These are phyloP conservation scores for Spondyliosoma cantharus DNA, from an alignment of 2,797 vertebrate species.

Conservation along the genomic window DNA sequence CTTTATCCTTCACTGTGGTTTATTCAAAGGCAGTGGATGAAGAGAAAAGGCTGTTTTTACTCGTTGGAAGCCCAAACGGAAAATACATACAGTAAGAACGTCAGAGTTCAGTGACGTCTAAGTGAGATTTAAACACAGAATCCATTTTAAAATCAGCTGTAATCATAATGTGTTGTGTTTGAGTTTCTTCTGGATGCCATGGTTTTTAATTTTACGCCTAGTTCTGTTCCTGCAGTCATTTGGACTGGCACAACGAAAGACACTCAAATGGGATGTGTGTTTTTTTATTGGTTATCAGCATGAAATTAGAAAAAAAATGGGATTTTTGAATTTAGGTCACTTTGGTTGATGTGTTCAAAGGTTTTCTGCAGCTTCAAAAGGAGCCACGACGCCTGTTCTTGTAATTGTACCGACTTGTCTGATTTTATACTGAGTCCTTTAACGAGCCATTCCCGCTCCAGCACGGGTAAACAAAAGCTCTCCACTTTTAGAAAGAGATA, in stretches of 20 bases:
- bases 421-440: slow-evolving; percentile 42
- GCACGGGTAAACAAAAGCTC: slow-evolving; percentile 10
- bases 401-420: slow-evolving; percentile 33
- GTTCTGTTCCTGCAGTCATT: slow-evolving; percentile 51
- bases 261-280: slow-evolving; percentile 45
- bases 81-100: not conserved
- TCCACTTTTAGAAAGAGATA: not conserved
- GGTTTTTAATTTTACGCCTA: slow-evolving; percentile 26
- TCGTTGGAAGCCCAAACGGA: not conserved
- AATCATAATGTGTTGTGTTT: slow-evolving; percentile 6
- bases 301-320: slow-evolving; percentile 64
- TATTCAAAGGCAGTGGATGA: slow-evolving; percentile 14
- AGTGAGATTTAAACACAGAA: not conserved
- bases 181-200: slow-evolving; percentile 19
- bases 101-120: not conserved
- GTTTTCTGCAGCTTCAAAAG: slow-evolving; percentile 56
- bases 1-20: slow-evolving; percentile 19
- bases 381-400: slow-evolving; percentile 18
- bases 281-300: slow-evolving; percentile 50
- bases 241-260: slow-evolving; percentile 41
- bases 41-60: not conserved
- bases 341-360: slow-evolving; percentile 57
- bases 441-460: slow-evolving; percentile 22
- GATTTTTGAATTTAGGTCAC: slow-evolving; percentile 68
- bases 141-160: slow-evolving; percentile 14